Conservation (phyloP, 2,113 vertebrate genomes). For the Cebidichthys violaceus region DNA sequence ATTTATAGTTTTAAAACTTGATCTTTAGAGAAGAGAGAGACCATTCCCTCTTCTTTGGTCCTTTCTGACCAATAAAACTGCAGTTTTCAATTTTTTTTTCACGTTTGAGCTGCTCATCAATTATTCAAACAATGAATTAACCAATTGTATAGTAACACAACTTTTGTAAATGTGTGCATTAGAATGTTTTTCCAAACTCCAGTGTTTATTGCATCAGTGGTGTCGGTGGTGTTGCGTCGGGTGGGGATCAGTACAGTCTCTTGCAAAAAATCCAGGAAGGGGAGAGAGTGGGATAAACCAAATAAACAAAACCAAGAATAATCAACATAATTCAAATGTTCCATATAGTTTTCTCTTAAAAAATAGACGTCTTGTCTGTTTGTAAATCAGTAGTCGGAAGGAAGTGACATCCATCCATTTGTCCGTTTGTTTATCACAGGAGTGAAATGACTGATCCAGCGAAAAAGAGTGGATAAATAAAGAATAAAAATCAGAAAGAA, state of each 20-base stretch:
- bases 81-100: neutral
- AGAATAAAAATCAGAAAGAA: neutral
- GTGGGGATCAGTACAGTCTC: conserved; percentile 60
- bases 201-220: conserved; percentile 81
- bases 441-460: conserved; percentile 39
- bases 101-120: neutral
- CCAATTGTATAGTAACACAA: conserved; percentile 45
- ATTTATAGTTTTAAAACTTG: neutral
- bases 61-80: neutral
- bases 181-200: conserved; percentile 63
- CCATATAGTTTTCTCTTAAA: conserved; percentile 60
- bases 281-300: conserved; percentile 13
- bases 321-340: conserved; percentile 40
- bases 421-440: conserved; percentile 41
- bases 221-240: conserved; percentile 49
- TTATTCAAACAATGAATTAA: neutral
- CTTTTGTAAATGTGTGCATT: neutral
- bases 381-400: conserved; percentile 82
- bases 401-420: conserved; percentile 39
- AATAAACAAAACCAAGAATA: conserved; percentile 22
- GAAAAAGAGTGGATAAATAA: conserved; percentile 13
- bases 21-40: neutral
- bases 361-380: conserved; percentile 66
- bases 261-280: conserved; percentile 44
- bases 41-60: neutral